Conservation (phyloP, 2,797 vertebrate species). For the Urocyon cinereoargenteus region DNA sequence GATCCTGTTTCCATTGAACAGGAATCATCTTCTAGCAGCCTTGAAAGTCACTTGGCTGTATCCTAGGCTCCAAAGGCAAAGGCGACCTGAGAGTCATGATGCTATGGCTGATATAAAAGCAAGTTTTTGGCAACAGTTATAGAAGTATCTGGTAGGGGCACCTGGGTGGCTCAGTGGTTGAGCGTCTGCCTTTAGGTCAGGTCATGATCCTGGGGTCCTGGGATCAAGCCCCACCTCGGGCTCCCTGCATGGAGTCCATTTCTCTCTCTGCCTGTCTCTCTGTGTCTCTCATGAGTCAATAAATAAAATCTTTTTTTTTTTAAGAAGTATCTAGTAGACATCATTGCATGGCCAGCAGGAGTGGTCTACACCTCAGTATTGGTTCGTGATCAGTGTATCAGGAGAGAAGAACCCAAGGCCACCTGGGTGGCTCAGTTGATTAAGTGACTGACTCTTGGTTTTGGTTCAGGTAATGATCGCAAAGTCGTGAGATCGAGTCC, state of each 20-base stretch:
- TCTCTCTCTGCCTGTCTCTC: no score
- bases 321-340: not conserved
- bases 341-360: not conserved
- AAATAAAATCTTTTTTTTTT: no score
- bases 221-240: no score
- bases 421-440: not conserved
- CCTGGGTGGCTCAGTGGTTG: no score
- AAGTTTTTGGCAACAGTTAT: not conserved
- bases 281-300: no score
- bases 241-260: no score
- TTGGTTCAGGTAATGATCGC: not conserved
- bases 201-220: no score
- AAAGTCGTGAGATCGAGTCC: not conserved
- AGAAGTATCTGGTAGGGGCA: not conserved
- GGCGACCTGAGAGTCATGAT: rapidly evolving
- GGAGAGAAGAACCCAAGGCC: not conserved
- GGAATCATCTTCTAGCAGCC: not conserved
- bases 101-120: not conserved
- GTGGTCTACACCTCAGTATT: no score
- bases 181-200: no score
- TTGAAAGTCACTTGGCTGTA: not conserved
- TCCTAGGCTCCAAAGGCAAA: not conserved
- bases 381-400: not conserved
- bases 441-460: not conserved
- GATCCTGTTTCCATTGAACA: not conserved